phyloP scores from a whole-genome alignment of 2,797 vertebrate genomes.

The Pristis pectinata region DNA sequence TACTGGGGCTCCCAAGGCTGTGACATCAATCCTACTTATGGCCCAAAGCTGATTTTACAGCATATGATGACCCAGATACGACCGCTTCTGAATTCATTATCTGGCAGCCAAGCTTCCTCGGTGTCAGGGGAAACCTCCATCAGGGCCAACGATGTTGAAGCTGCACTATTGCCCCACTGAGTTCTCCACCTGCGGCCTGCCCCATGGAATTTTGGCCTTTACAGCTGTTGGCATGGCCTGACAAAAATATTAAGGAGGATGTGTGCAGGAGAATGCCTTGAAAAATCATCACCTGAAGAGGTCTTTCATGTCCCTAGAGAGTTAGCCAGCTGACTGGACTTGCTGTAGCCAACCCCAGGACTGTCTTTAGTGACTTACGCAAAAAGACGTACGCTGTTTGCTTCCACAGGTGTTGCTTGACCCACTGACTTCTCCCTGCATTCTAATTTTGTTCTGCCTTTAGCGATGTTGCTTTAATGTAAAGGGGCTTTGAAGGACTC shows the following conservation, averaged over 20 bases:
- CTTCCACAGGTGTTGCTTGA: too few relatives aligned
- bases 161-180: not conserved
- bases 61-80: not conserved
- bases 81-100: not conserved
- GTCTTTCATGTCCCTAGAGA: not conserved
- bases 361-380: not conserved
- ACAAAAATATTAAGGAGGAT: not conserved
- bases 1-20: not conserved
- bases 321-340: not conserved
- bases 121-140: not conserved
- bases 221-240: not conserved
- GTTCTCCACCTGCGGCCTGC: not conserved
- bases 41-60: not conserved
- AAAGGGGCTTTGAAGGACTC: not conserved
- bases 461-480: not conserved
- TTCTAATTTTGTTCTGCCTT: not conserved
- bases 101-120: not conserved
- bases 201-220: not conserved
- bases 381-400: too few relatives aligned
- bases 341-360: too few relatives aligned
- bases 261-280: not conserved
- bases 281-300: not conserved
- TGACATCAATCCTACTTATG: not conserved
- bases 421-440: too few relatives aligned
- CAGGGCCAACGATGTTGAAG: not conserved